Percentiles rank a stretch among this genome's conserved stretches.
phyloP scores from a whole-genome alignment of 2,888 invertebrate genomes.

The Drosophila melanosoma region DNA sequence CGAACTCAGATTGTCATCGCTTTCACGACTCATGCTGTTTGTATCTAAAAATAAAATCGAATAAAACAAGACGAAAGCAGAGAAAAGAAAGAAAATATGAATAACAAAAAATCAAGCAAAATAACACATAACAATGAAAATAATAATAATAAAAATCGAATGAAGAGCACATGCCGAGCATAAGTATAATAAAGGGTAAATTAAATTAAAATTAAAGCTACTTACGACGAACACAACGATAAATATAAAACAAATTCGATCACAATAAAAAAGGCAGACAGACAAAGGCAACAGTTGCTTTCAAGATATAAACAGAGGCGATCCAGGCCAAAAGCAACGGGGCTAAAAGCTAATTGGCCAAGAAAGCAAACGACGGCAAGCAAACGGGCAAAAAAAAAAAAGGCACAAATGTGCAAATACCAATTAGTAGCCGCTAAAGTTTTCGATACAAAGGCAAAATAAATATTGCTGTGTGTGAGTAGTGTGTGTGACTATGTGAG shows the following conservation, averaged over 20 bases:
- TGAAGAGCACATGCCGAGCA: constrained; percentile 48
- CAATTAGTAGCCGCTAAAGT: constrained; percentile 58
- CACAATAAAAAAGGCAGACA: constrained; percentile 14
- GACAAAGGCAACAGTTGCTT: constrained; percentile 39
- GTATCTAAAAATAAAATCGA: constrained; percentile 77
- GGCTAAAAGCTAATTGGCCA: constrained; percentile 58
- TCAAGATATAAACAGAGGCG: constrained; percentile 9
- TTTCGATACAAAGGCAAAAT: constrained; percentile 37
- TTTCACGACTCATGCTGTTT: constrained; percentile 84
- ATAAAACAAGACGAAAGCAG: constrained; percentile 53
- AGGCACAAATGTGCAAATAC: constrained; percentile 53
- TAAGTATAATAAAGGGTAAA: constrained; percentile 34
- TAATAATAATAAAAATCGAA: constrained; percentile 6
- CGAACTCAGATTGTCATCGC: constrained; percentile 84
- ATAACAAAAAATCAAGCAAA: constrained; percentile 47
- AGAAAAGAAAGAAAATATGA: constrained; percentile 40
- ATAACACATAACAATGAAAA: constrained; percentile 37
- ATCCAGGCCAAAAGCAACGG: constrained; percentile 68
- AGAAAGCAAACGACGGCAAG: constrained; percentile 56
- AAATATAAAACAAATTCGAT: constrained; percentile 10
- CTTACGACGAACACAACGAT: constrained; percentile 52
- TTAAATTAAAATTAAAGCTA: constrained; percentile 62
- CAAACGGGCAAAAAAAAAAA: constrained; percentile 45
- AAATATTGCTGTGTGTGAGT: constrained; percentile 1
- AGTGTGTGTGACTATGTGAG: not conserved